These are phyloP conservation scores for Stratiolaelaps scimitus DNA, from an alignment of 1,140 invertebrate genomes.

Conservation along the genomic window DNA sequence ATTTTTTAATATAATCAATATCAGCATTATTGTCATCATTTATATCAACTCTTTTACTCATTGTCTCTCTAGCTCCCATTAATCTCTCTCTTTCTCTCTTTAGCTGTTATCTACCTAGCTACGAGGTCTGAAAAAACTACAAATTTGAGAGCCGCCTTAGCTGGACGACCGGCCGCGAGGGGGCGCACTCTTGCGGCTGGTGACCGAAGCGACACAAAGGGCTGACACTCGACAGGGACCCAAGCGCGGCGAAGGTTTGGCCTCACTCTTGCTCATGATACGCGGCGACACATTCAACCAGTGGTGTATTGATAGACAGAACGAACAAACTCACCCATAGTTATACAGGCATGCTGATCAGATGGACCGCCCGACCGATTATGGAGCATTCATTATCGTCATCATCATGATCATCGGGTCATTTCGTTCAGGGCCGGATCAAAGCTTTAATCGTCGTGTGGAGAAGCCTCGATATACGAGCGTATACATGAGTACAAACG, in stretches of 20 bases:
- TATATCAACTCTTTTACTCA: background rate
- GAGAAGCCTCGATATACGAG: no score
- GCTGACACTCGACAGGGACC: constrained; percentile 1
- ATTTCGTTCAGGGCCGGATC: no score
- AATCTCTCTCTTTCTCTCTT: no score
- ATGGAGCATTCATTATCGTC: no score
- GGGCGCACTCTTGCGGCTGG: background rate
- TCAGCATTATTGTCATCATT: background rate
- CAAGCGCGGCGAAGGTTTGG: background rate
- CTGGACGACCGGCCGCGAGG: background rate
- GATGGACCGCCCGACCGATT: no score
- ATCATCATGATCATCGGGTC: no score
- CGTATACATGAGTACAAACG: no score
- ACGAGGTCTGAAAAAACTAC: constrained; percentile 28
- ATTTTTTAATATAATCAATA: background rate
- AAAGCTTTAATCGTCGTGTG: no score
- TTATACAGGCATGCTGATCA: no score
- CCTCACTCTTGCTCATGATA: background rate
- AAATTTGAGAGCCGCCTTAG: constrained; percentile 22
- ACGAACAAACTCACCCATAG: background rate
- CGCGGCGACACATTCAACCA: background rate
- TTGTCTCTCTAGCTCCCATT: background rate
- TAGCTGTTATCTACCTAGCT: background rate
- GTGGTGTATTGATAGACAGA: background rate
- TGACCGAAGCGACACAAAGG: background rate